phyloP scores from a whole-genome alignment of 2,888 invertebrate genomes.

The Uloborus plumipes region DNA sequence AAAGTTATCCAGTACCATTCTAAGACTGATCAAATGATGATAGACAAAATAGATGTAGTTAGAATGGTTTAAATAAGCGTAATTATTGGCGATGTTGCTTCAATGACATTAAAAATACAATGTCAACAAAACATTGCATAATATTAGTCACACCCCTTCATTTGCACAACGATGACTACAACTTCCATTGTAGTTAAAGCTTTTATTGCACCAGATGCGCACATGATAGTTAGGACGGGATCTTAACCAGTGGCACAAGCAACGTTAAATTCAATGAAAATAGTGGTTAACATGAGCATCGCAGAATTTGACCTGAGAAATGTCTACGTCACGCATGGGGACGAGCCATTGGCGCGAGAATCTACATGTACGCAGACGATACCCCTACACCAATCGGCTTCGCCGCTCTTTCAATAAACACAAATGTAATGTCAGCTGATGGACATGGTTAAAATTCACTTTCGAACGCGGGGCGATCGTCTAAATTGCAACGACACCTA shows the following conservation, averaged over 20 bases:
- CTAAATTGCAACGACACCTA: background rate
- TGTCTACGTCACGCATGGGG: conserved; percentile 62
- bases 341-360: conserved; percentile 63
- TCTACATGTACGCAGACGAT: conserved; percentile 62
- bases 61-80: too few relatives aligned
- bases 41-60: too few relatives aligned
- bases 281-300: background rate
- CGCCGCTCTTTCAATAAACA: conserved; percentile 2
- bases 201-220: too few relatives aligned
- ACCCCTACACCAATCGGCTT: conserved; percentile 52
- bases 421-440: conserved; percentile 25
- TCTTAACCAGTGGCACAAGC: too few relatives aligned
- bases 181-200: too few relatives aligned
- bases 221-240: too few relatives aligned
- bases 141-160: background rate
- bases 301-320: conserved; percentile 62
- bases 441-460: background rate
- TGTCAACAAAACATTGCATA: conserved; percentile 42
- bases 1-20: too few relatives aligned
- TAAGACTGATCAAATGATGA: too few relatives aligned
- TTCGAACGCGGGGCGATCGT: conserved; percentile 5
- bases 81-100: too few relatives aligned
- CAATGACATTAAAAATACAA: conserved; percentile 4
- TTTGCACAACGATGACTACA: too few relatives aligned
- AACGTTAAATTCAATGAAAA: too few relatives aligned